Evolutionary conservation across 2,888 invertebrate species (phyloP), one percentile per base, ranked within the genome.

Genomic region (Petrophora chlorosata): DNA sequence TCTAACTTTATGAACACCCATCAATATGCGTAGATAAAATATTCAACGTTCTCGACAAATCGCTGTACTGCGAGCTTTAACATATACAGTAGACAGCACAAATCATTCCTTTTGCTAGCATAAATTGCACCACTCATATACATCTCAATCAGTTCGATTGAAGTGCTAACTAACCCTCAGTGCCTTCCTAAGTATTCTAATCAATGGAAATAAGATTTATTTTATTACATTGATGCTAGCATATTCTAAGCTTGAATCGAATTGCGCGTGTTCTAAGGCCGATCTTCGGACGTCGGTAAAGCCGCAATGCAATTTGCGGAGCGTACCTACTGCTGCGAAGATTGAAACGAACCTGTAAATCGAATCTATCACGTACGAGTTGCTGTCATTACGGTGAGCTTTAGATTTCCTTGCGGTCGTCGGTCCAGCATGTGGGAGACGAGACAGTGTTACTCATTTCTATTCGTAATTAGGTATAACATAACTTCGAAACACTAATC

Each of bases 331-430:
- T 76, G 76, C 76, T 70, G 68, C 65, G 70, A 70, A 73, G 78
- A 85, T 87, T 83, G 79, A 79, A 82, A 76, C 70, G 68, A 86
- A 88, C 80, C 85, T 84, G 84, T 85, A 88, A 87, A 88, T 82
- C 76, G 78, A 82, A 88, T 85, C 80, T 82, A 85, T 84, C 82
- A 85, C 82, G 85, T 83, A 78, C 80, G 67, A 73, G 69, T 71
- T 70, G 72, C 79, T 71, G 76, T 81, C 80, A 85, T 84, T 85
- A 84, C 70, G 70, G 75, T 70, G 67, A 70, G 71, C 69, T 67
- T 70, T 70, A 70, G 71, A 81, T 80, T 73, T 79, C 76, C 80
- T 80, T 85, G 85, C 78, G 86, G 84, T 85, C 78, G 69, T 70
- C 73, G 68, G 66, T 67, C 65, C 62, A 66, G 63, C 62, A 70